phyloP scores from a whole-genome alignment of 2,888 invertebrate genomes.

The Anorthoa munda region DNA sequence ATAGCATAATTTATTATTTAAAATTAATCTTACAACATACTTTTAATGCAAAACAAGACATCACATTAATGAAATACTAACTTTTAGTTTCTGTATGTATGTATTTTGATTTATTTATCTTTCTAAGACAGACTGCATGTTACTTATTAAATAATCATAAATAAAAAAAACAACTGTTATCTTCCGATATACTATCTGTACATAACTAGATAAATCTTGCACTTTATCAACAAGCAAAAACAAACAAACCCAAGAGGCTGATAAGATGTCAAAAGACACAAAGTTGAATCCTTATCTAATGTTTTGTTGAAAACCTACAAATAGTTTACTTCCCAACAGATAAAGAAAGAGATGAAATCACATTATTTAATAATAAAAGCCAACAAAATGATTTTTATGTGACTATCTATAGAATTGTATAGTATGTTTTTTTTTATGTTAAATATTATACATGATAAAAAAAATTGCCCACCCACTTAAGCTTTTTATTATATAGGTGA shows the following conservation, averaged over 20 bases:
- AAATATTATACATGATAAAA: not conserved
- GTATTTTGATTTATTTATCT: not conserved
- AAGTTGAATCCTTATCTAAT: conserved; percentile 13
- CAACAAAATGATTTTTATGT: too few relatives aligned
- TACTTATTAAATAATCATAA: not conserved
- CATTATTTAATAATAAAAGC: not conserved
- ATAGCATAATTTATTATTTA: not conserved
- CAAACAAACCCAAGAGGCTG: conserved; percentile 45
- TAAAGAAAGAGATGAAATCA: conserved; percentile 2
- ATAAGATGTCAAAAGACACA: conserved; percentile 29
- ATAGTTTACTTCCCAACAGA: not conserved
- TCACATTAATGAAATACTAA: not conserved
- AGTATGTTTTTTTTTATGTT: not conserved
- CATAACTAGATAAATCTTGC: conserved; percentile 1
- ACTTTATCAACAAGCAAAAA: conserved; percentile 33
- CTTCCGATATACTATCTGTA: not conserved
- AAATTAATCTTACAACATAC: not conserved
- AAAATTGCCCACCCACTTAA: too few relatives aligned
- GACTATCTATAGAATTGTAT: too few relatives aligned
- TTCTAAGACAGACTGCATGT: not conserved
- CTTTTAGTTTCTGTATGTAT: not conserved
- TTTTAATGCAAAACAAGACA: not conserved
- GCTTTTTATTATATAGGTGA: too few relatives aligned
- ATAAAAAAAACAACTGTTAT: not conserved
- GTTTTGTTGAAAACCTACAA: not conserved